Evolutionary conservation across 2,888 invertebrate species (phyloP), one percentile per base, ranked within the genome.

Genomic region (Tineola bisselliella): DNA sequence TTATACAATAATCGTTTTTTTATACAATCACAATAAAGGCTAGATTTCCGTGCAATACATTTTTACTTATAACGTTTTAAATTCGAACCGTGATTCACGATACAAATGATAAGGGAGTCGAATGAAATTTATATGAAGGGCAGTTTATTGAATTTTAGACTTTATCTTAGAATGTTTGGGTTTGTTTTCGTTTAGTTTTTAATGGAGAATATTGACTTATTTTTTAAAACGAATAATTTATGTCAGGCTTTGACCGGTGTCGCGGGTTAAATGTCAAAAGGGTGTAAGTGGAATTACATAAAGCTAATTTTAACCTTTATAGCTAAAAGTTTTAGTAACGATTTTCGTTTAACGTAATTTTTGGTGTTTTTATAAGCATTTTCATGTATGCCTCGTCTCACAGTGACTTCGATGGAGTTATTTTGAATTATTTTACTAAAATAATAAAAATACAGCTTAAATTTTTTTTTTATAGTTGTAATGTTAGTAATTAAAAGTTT

Each of bases 71-170:
- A 65, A 17, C 70, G 3, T 68, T 70, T 66, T 66, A 11, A 4
- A 19, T 44, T 60, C 56, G 19, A 60, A 48, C 13, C 8, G 11
- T 43, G 57, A 61, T 52, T 62, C 63, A 63, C 64, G 70, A 71
- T 70, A 70, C 67, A 66, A 71, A 69, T 69, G 74, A 73, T 73
- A 72, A 70, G 66, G 66, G 66, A 69, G 65, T 64, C 65, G 66
- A 69, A 72, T 70, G 66, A 70, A 73, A 70, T 70, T 69, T 70
- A 70, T 73, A 69, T 68, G 63, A 62, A 63, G 62, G 25, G 18
- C 62, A 1, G 58, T 65, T 64, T 61, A 63, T 63, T 61, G 63
- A 57, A 70, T 63, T 65, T 59, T 66, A 2, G 31, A 61, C 65
- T 12, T 54, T 54, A 54, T 19, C 6, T 8, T 25, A 8, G 11